Base-by-base conservation (phyloP, 2,888 invertebrate species). In the Eupithecia pulchellata region DNA sequence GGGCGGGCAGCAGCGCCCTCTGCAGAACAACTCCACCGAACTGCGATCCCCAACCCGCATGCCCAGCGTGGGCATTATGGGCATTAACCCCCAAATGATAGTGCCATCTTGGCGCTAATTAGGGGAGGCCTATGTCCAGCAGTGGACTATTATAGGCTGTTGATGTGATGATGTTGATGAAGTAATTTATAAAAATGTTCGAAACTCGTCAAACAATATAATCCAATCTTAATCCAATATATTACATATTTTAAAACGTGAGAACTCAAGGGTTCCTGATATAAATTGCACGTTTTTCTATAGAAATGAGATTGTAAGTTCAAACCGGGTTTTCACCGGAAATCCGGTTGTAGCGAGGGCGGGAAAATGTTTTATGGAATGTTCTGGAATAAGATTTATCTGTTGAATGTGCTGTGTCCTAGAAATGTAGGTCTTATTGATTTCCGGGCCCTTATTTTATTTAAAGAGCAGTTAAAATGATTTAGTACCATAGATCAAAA, bases 271-370 rank as follows among this genome's bases (percentile, higher is more conserved):
- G 17, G 29, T 57, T 6, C 57, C 6, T 17, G 14, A 29, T 29
- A 57, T 57, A 29, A 57, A 57, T 57, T 20, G 13, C 20, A 34
- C 34, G 60, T 30, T 32, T 13, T 55, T 29, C 57, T 57, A 57
- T 57, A 57, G 17, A 29, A 57, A 57, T 36, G 60, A 60, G 39
- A 66, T 57, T 30, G 57, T 60, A 58, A 36, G 60, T 58, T 66
- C 29, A 36, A 66, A 34, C 39, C 58, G 57, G 60, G 42, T 30
- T 60, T 66, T 66, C 66, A 66, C 58, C 5, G 27, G 66, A 58
- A n/a, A 39, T 30, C 58, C 36, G 60, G 27, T 57, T 27, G 34
- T 30, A 63, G 39, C 39, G 17, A 57, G 27, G 57, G 57, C 57
- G 57, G 57, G 57, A 57, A 57, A 57, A 57, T 57, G 57, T 29